Percentiles rank a stretch among this genome's conserved stretches.
These are phyloP conservation scores for Corythornis vintsioides DNA, from an alignment of 2,113 vertebrate species.

Conservation along the genomic window DNA sequence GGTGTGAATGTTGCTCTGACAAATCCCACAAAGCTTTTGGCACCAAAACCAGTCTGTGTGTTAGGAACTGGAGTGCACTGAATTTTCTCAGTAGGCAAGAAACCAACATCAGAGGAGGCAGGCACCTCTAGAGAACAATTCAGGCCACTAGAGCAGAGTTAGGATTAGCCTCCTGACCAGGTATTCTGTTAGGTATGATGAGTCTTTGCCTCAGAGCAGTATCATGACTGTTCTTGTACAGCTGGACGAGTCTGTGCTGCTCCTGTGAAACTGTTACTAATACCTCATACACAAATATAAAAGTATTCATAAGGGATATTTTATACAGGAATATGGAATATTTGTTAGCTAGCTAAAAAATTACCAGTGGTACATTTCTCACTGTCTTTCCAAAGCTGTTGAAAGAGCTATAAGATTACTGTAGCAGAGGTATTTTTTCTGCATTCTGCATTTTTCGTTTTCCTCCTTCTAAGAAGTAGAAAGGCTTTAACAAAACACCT, in stretches of 20 bases:
- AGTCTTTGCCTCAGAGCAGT: neutral
- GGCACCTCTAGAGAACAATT: neutral
- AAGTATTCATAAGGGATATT: neutral
- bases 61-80: neutral
- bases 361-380: neutral
- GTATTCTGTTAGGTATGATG: neutral
- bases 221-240: neutral
- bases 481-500: slow-evolving; percentile 8
- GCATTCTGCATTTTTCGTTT: neutral
- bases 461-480: neutral
- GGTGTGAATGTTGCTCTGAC: neutral
- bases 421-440: neutral
- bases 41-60: neutral
- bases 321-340: no score
- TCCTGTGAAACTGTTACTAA: neutral
- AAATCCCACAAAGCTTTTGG: neutral
- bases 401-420: neutral
- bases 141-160: neutral
- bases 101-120: neutral
- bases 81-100: neutral
- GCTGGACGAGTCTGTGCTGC: neutral
- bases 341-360: neutral
- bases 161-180: neutral
- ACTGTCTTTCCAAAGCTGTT: neutral
- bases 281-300: neutral